These are phyloP conservation scores for Saccostrea glomerata DNA, from an alignment of 1,140 invertebrate species.

Conservation along the genomic window DNA sequence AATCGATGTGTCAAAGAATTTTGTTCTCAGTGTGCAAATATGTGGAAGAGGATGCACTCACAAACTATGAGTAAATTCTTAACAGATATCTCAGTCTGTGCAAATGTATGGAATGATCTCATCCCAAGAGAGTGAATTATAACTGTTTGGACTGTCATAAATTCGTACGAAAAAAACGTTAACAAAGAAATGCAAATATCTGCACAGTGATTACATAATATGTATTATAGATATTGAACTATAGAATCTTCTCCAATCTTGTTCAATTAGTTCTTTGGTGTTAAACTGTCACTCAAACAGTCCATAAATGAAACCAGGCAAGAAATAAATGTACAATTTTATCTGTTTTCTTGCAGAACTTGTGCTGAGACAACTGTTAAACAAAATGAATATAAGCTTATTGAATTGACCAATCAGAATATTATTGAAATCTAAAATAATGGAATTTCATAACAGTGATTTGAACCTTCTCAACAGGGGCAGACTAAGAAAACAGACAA, in stretches of 20 bases:
- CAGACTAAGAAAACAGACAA: conserved; percentile 9
- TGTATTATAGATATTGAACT: not conserved
- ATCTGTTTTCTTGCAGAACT: not conserved
- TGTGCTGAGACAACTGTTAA: too few species aligned
- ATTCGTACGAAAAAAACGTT: not conserved
- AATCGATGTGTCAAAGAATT: not conserved
- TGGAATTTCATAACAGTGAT: not conserved
- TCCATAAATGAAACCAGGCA: not conserved
- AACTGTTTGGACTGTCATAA: not conserved
- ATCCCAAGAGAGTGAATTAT: not conserved
- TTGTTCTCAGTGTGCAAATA: not conserved
- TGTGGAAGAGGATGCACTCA: not conserved
- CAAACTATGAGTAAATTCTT: not conserved
- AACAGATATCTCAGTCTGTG: not conserved
- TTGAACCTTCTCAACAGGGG: conserved; percentile 8
- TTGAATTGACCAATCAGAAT: not conserved
- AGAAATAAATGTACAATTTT: not conserved
- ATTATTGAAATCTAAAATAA: too few species aligned
- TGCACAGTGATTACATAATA: not conserved
- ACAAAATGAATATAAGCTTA: not conserved
- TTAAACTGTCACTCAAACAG: not conserved
- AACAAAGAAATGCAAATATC: conserved; percentile 17
- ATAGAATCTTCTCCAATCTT: not conserved
- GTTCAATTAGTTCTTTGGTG: conserved; percentile 22
- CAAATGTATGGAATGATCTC: not conserved